Evolutionary conservation across 2,113 vertebrate species (phyloP), one percentile per base, ranked within the genome.

Genomic region (Probosciger aterrimus): DNA sequence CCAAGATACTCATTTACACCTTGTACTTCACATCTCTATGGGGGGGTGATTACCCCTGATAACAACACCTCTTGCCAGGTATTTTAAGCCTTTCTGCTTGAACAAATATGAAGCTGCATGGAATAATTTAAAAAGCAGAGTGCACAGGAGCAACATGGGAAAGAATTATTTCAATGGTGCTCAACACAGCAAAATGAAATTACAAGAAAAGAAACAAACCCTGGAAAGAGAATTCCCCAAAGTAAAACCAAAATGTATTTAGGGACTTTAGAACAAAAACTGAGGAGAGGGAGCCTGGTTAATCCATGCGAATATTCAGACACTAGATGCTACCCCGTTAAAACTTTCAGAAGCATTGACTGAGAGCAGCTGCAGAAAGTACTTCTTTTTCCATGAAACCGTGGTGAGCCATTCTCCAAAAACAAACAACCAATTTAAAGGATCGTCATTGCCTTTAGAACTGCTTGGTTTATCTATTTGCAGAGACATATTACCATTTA

Each of bases 21-120:
- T 83, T 90, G 86, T 83, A 86, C 92, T 93, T 95, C 82, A 69
- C 52, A 88, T 86, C 95, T 89, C 88, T 0, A 53, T 0, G 0
- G 97, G 98, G 82, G 95, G 96, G 91, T 98, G 98, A 98, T 98
- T 98, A 96, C 89, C 92, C 86, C 79, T 92, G 62, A 74, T 27
- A 90, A 78, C 46, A 85, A 53, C 41, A 25, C 63, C 41, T 73
- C 44, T 93, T 82, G 78, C 90, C 59, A 44, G 70, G 79, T 82
- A 43, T 84, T 93, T 91, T 69, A 30, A 94, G 86, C 67, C 64
- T 74, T 93, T 70, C 83, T 96, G 68, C 96, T 96, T 87, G 88
- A 95, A 79, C 47, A 93, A 95, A 87, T 97, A 91, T 35, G 65
- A 96, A 91, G 85, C 9, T 84, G 53, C 19, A 17, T 69, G 33